These are phyloP conservation scores for Seira musarum DNA, from an alignment of 2,888 invertebrate species.

Conservation along the genomic window DNA sequence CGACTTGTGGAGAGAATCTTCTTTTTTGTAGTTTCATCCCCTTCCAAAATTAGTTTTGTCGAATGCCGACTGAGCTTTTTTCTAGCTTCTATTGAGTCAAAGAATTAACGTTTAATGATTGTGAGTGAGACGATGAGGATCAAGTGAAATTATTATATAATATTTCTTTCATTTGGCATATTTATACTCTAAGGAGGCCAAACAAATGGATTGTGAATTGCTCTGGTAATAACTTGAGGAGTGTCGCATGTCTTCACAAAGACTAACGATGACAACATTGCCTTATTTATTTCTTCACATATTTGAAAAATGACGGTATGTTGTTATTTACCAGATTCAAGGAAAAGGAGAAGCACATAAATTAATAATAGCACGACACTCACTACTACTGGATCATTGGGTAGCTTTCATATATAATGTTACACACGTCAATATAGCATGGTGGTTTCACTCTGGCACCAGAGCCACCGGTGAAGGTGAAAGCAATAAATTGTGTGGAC, in stretches of 20 bases:
- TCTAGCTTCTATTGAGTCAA: not conserved
- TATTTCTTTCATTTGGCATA: not conserved
- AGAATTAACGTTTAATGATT: not conserved
- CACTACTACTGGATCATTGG: not conserved
- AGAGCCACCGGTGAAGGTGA: constrained; percentile 1
- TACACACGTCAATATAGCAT: not conserved
- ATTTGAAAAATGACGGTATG: not conserved
- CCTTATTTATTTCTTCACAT: constrained; percentile 1
- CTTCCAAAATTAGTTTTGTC: too few relatives aligned
- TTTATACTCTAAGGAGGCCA: not conserved
- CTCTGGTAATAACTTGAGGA: constrained; percentile 10
- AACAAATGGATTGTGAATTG: constrained; percentile 10
- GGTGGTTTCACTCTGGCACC: not conserved
- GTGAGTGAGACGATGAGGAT: not conserved
- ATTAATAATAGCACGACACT: not conserved
- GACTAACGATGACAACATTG: not conserved
- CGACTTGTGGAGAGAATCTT: too few relatives aligned
- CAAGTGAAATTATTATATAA: constrained; percentile 1
- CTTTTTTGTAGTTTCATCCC: too few relatives aligned
- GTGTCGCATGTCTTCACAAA: not conserved
- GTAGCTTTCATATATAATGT: not conserved
- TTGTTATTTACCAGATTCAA: not conserved
- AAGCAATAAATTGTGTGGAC: constrained; percentile 5
- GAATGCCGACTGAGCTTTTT: too few relatives aligned
- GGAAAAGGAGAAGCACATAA: not conserved